Base-by-base conservation (phyloP, 2,888 invertebrate genomes). In the Drosophila bunnanda region DNA sequence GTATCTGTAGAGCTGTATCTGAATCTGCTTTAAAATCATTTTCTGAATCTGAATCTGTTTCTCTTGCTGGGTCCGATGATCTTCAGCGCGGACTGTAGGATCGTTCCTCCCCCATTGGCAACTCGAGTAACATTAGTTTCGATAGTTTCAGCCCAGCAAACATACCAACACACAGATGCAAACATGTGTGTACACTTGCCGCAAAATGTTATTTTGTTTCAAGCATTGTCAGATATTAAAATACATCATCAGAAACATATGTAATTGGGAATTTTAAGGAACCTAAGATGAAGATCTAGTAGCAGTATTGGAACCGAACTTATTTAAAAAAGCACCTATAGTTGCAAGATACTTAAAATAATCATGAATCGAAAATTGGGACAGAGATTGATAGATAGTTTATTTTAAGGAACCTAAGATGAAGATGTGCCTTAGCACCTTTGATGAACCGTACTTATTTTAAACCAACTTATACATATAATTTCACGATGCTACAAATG, bases 111-210 rank as follows among this genome's bases (percentile, higher is more conserved):
- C 38, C 62, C 44, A 62, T 20, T 43, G 46, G 41, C 74, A 71
- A 75, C 81, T 83, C 68, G 73, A 83, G 89, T 88, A 82, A 83
- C 87, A 88, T 83, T 83, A 72, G 72, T 76, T 80, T 66, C 53
- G 69, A 81, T 69, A 62, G 70, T 66, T 77, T 67, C 55, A 60
- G 60, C 41, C 55, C 41, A 41, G 56, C 44, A 58, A 58, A 30
- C 54, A 44, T 50, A 13, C 5, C 20, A 32, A 20, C 41, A 64
- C 54, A 56, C 55, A 72, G 53, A 57, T 17, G 62, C 41, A 43
- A 28, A 57, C 50, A 67, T 59, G 59, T 58, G 70, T 67, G 34
- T 66, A 43, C 48, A 66, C 39, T 58, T 4, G 41, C 8, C 44
- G 50, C 1, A 50, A 58, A 22, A 13, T 15, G 4, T 43, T 41